Evolutionary conservation across 2,888 invertebrate species (phyloP).

Genomic region (Lycophotia porphyrea): DNA sequence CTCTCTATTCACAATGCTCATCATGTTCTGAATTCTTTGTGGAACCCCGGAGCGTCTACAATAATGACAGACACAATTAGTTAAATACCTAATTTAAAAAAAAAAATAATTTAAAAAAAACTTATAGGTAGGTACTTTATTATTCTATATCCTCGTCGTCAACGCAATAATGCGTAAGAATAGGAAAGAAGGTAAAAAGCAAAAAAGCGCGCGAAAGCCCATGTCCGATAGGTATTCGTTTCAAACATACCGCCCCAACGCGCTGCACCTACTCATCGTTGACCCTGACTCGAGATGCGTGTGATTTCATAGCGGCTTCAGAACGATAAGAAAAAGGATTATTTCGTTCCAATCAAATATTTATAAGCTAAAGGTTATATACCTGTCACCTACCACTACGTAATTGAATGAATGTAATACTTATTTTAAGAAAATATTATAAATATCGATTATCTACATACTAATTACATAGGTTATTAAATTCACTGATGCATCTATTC

Average conservation of each 20-base stretch:
- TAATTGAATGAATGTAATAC: too few species aligned
- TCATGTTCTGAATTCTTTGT: conserved; percentile 30
- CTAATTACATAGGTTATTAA: too few species aligned
- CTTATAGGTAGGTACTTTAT: conserved; percentile 20
- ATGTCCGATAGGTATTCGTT: conserved; percentile 23
- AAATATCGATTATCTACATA: too few species aligned
- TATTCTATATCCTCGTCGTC: conserved; percentile 25
- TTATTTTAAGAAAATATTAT: too few species aligned
- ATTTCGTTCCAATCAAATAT: conserved; percentile 23
- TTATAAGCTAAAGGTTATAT: conserved; percentile 18
- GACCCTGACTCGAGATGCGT: conserved; percentile 23
- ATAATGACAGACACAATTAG: conserved; percentile 26
- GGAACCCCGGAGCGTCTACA: conserved; percentile 28
- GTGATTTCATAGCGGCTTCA: conserved; percentile 23
- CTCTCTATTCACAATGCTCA: conserved; percentile 24
- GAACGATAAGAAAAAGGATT: conserved; percentile 23
- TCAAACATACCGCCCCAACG: conserved; percentile 22
- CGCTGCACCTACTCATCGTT: conserved; percentile 23
- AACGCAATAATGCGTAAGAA: conserved; percentile 25
- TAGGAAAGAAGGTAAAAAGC: conserved; percentile 25
- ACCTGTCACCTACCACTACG: too few species aligned
- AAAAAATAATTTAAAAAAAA: conserved; percentile 25
- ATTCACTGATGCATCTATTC: too few species aligned
- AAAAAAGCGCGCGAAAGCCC: conserved; percentile 22
- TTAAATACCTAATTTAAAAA: conserved; percentile 25